Conservation (phyloP, 2,113 vertebrate genomes). For the Corvus cornix region DNA sequence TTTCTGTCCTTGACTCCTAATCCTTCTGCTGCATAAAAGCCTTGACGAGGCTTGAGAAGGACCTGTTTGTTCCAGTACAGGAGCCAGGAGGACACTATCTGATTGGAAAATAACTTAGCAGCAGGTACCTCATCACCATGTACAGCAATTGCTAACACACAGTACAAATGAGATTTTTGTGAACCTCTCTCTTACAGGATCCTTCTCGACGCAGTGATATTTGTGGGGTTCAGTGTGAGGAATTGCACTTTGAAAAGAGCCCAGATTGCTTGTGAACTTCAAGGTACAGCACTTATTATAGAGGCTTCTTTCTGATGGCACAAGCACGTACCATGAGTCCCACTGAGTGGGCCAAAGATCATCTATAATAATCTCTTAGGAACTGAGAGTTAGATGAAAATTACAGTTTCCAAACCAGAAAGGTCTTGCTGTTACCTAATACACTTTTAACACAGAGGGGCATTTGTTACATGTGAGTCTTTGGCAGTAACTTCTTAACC, state of each 20-base stretch:
- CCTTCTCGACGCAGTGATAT: neutral
- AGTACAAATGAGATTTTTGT: neutral
- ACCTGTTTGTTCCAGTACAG: neutral
- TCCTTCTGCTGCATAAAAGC: neutral
- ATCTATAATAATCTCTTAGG: neutral
- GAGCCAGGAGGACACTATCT: neutral
- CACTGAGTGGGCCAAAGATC: neutral
- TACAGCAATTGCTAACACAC: neutral
- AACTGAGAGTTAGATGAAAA: neutral
- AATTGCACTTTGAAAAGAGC: neutral
- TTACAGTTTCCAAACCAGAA: constrained; percentile 28
- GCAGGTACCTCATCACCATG: neutral
- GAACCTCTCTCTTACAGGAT: neutral
- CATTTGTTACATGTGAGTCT: constrained; percentile 36
- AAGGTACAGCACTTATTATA: neutral
- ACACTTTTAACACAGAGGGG: neutral
- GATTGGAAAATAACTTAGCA: neutral
- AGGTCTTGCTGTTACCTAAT: constrained; percentile 21
- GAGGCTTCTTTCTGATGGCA: constrained; percentile 1
- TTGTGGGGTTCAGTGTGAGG: neutral
- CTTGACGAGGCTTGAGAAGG: neutral
- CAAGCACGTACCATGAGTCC: neutral
- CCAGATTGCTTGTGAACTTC: neutral
- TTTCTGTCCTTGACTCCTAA: neutral
- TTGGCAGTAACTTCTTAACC: constrained; percentile 36